Evolutionary conservation across 2,113 vertebrate species (phyloP).

Genomic region (Argyrosomus japonicus): DNA sequence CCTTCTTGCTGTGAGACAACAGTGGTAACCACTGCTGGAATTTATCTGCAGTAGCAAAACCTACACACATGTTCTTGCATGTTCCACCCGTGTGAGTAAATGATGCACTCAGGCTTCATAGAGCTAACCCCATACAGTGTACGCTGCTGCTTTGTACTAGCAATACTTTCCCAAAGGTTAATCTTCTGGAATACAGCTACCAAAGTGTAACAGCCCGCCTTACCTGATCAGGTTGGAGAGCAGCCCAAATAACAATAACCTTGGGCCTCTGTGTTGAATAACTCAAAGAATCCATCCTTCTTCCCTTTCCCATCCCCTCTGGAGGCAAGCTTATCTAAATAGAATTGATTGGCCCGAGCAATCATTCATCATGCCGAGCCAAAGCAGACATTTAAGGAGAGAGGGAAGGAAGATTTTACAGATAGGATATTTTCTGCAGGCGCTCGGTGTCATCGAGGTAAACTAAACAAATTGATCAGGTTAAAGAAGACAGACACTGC

Average conservation of each 20-base stretch:
- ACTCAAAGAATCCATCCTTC: slow-evolving; percentile 58
- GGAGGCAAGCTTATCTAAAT: slow-evolving; percentile 71
- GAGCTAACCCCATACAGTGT: neutral
- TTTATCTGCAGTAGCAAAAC: neutral
- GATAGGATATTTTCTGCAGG: slow-evolving; percentile 52
- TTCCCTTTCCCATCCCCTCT: slow-evolving; percentile 53
- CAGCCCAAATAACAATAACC: slow-evolving; percentile 64
- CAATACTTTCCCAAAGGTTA: slow-evolving; percentile 9
- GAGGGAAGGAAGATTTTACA: slow-evolving; percentile 52
- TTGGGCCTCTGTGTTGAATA: slow-evolving; percentile 60
- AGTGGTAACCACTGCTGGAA: no score
- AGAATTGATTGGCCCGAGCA: slow-evolving; percentile 68
- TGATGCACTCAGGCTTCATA: neutral
- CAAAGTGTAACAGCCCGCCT: neutral
- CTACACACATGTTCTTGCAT: neutral
- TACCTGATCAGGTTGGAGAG: slow-evolving; percentile 41
- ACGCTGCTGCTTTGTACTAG: neutral
- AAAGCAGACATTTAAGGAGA: slow-evolving; percentile 46
- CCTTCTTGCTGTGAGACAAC: no score
- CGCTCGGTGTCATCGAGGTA: slow-evolving; percentile 35
- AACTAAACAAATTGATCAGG: slow-evolving; percentile 50
- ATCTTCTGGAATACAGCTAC: slow-evolving; percentile 18
- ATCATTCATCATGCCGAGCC: slow-evolving; percentile 68
- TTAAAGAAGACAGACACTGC: neutral
- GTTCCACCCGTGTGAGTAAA: neutral